Evolutionary conservation across 2,888 invertebrate genomes (phyloP), one percentile per base, ranked within the genome.

Genomic region (Desoria tigrina): DNA sequence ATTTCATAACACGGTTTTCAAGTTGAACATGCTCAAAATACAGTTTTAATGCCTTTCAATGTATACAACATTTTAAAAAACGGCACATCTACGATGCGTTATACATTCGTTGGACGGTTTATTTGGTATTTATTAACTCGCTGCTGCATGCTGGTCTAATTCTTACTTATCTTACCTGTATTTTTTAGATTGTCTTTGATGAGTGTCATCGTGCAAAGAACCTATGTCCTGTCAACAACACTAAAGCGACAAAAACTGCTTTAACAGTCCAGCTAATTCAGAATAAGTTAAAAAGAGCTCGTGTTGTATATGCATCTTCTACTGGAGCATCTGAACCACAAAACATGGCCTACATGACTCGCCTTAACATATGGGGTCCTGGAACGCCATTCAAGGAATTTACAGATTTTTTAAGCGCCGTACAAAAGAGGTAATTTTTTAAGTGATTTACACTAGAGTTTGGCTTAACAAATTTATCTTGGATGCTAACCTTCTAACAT

Each of bases 311-410:
- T 79, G 96, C 96, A 0, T 94, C 94, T 1, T 96, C 97, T 2
- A 97, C 97, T 0, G 96, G 97, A 26, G 98, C 98, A 0, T 94
- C 95, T 0, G 99, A 99, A 82, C 98, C 99, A 0, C 84, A 93
- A 75, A 98, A 99, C 81, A 99, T 99, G 99, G 99, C 98, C 0
- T 99, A 99, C 79, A 99, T 99, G 99, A 95, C 95, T n/a, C 85
- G 99, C 0, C 84, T 99, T 28, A 99, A 99, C 9, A 88, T 99
- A 75, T 99, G 99, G 99, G 99, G 99, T 0, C 88, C 88, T 75
- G 98, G 98, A 0, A 96, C 97, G 0, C 92, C 98, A 0, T 99
- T 99, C 82, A 87, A 86, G 4, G 91, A 92, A 67, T 99, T 99
- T 79, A 89, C 85, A 78, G 96, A 98, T 81, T 99, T 99, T 77